phyloP scores from a whole-genome alignment of 2,888 invertebrate species.

The Eupithecia subumbrata region DNA sequence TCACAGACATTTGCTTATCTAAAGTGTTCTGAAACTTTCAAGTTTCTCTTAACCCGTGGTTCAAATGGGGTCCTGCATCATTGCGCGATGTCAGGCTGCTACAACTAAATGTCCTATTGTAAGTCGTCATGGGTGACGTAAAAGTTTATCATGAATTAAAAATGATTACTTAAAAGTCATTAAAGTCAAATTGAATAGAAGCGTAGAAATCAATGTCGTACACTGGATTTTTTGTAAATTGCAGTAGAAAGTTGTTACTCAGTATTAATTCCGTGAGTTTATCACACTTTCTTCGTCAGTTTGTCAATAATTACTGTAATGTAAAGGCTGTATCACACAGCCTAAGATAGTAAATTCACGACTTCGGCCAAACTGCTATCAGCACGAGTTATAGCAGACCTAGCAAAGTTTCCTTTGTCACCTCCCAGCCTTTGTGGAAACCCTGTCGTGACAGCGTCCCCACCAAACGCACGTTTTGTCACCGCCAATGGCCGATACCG shows the following conservation, averaged over 20 bases:
- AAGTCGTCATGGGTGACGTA: not conserved
- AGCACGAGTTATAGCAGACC: not conserved
- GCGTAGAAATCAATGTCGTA: not conserved
- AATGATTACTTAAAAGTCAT: not conserved
- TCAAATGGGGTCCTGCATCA: not conserved
- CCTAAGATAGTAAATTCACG: not conserved
- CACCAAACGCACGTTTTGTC: constrained; percentile 5
- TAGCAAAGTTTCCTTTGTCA: not conserved
- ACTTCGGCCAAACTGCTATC: not conserved
- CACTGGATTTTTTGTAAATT: not conserved
- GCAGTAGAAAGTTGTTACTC: not conserved
- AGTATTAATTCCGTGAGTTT: not conserved
- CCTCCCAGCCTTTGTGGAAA: not conserved
- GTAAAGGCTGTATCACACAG: not conserved
- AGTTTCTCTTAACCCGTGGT: constrained; percentile 8
- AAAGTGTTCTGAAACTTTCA: constrained; percentile 4
- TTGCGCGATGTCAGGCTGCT: not conserved
- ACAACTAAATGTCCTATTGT: not conserved
- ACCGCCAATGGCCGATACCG: constrained; percentile 18
- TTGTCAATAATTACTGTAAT: not conserved
- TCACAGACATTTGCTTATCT: constrained; percentile 12
- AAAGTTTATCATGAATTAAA: not conserved
- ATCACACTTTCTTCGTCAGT: not conserved
- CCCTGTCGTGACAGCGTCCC: not conserved
- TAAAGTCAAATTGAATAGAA: not conserved